Base-by-base conservation (phyloP, 2,113 vertebrate genomes). In the Apistogramma diplotaenia region DNA sequence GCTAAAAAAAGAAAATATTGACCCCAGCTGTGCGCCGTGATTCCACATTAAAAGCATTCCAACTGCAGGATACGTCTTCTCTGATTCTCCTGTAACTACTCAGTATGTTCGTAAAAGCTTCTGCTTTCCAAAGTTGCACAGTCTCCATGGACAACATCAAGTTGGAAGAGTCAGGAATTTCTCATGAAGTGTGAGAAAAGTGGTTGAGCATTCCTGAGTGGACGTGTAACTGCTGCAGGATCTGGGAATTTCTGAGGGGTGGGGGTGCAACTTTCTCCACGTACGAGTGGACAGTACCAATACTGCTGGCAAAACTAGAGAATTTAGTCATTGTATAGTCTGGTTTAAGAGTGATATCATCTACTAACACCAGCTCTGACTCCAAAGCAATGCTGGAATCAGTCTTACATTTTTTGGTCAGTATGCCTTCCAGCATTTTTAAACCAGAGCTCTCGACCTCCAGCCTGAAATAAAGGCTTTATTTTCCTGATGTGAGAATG, bases 101-200 rank as follows among this genome's bases (percentile, higher is more conserved):
- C 62, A 71, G 7, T 58, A 43, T 76, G 58, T 77, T 77, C 62
- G 74, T 62, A 53, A 85, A 75, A 33, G 74, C 35, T 25, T 81
- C 59, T 79, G 33, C 67, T 82, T 81, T 60, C 62, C 79, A 76
- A 74, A 83, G 74, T 76, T 70, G 76, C 70, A 82, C 5, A 73
- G 46, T 19, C 19, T 74, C 71, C 70, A 88, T 86, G 87, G 82
- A 89, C 43, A 88, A 8, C 72, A 76, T 83, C 79, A 78, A 70
- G 79, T 49, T 65, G 61, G 81, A 76, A 84, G 60, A 84, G 21
- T 73, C 19, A 31, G 71, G 77, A 4, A 71, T 59, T 80, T 74
- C 73, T 87, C 84, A 82, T 81, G 61, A 84, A 84, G 82, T 88
- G 84, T 92, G 89, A 87, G 85, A 90, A 92, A 91, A 89, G 33